phyloP scores from a whole-genome alignment of 2,888 invertebrate genomes.

The Diaphora mendica region DNA sequence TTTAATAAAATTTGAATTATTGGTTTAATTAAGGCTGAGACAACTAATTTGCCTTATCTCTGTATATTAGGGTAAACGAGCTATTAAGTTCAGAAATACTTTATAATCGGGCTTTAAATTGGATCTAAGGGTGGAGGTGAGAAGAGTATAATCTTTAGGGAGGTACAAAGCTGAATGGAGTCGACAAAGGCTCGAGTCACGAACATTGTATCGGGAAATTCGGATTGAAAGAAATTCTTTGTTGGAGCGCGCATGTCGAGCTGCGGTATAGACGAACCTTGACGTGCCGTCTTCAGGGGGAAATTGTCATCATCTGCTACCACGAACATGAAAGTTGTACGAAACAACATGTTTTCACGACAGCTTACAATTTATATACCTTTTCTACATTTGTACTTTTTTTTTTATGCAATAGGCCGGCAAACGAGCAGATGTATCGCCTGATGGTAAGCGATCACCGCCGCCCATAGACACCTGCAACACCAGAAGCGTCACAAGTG shows the following conservation, averaged over 20 bases:
- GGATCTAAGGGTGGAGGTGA: constrained; percentile 42
- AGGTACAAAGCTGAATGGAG: constrained; percentile 48
- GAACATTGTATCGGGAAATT: constrained; percentile 70
- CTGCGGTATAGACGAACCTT: constrained; percentile 59
- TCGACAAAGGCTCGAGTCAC: constrained; percentile 68
- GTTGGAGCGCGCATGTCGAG: constrained; percentile 52
- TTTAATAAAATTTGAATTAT: constrained; percentile 77
- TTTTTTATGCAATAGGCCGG: too few relatives aligned
- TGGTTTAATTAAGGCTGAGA: constrained; percentile 60
- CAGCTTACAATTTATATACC: background rate
- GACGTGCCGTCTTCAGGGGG: constrained; percentile 47
- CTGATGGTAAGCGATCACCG: too few relatives aligned
- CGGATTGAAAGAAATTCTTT: constrained; percentile 72
- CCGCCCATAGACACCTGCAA: too few relatives aligned
- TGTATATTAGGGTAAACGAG: constrained; percentile 41
- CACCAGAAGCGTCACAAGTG: too few relatives aligned
- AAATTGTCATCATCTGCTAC: constrained; percentile 60
- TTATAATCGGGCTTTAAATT: constrained; percentile 39
- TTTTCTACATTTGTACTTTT: background rate
- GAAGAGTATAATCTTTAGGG: constrained; percentile 10
- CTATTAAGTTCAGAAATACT: constrained; percentile 49
- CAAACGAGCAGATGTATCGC: too few relatives aligned
- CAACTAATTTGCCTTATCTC: constrained; percentile 52
- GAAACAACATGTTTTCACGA: constrained; percentile 9
- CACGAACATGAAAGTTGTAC: constrained; percentile 34